Percentiles rank a stretch among this genome's conserved stretches.
Evolutionary conservation across 2,797 vertebrate species (phyloP).

Genomic region (Sebastes goodei): DNA sequence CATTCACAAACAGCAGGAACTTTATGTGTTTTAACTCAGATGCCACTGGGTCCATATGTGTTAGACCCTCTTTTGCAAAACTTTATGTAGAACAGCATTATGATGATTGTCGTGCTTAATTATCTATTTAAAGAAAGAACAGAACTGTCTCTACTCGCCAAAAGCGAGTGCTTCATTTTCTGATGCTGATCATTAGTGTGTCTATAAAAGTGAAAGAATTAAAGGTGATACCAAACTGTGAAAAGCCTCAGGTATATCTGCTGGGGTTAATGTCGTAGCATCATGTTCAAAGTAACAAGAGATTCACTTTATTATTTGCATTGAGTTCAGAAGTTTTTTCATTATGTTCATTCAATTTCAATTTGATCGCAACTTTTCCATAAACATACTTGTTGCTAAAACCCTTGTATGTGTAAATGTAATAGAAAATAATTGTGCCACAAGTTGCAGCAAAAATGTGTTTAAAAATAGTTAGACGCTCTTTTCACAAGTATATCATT

Average conservation of each 20-base stretch:
- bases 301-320: not conserved
- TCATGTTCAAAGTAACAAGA: too few species aligned
- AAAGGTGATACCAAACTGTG: not conserved
- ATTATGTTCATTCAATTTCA: not conserved
- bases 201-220: not conserved
- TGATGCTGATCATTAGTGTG: not conserved
- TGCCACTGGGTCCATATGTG: not conserved
- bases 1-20: constrained; percentile 13
- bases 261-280: not conserved
- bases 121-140: not conserved
- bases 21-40: not conserved
- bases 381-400: not conserved
- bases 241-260: not conserved
- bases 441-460: not conserved
- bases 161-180: not conserved
- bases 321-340: not conserved
- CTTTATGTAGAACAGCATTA: not conserved
- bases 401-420: not conserved
- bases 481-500: too few species aligned
- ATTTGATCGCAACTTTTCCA: not conserved
- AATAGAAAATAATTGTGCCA: not conserved
- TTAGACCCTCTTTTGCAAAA: not conserved
- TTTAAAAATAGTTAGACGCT: not conserved
- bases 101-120: not conserved
- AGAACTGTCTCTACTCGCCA: not conserved